Conservation (phyloP, 2,888 invertebrate genomes). For the Callimorpha dominula region DNA sequence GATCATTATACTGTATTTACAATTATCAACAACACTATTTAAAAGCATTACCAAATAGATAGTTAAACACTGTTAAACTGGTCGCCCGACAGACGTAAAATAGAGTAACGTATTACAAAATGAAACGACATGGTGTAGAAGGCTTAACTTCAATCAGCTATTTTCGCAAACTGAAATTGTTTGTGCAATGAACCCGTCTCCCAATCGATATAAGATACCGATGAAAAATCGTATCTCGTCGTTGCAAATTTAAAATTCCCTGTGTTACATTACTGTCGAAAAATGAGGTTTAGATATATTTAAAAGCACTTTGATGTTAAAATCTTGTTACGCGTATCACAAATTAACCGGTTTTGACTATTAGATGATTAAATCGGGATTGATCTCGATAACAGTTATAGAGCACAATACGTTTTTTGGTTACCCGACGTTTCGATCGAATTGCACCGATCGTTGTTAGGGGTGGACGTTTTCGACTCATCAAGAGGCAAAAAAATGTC, state of each 20-base stretch:
- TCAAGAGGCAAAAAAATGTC: neutral
- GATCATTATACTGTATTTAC: no score
- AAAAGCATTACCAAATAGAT: neutral
- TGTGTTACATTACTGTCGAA: neutral
- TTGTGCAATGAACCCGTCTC: conserved; percentile 5
- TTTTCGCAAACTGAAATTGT: conserved; percentile 6
- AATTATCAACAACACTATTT: no score
- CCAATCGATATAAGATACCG: neutral
- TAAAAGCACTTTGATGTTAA: neutral
- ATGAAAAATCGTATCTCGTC: neutral
- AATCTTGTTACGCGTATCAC: neutral
- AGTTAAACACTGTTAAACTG: neutral
- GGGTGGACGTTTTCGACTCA: neutral
- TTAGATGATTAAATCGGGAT: neutral
- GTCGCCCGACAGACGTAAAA: neutral
- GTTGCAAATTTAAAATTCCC: neutral
- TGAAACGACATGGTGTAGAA: neutral
- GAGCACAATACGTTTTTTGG: no score
- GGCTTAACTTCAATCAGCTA: conserved; percentile 10
- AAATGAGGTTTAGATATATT: neutral
- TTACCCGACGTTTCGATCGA: no score
- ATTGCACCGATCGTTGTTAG: no score
- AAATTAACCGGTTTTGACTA: neutral
- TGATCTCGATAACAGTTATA: no score
- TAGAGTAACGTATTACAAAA: neutral